Base-by-base conservation (phyloP, 2,888 invertebrate species). In the Hyposoter dolosus region DNA sequence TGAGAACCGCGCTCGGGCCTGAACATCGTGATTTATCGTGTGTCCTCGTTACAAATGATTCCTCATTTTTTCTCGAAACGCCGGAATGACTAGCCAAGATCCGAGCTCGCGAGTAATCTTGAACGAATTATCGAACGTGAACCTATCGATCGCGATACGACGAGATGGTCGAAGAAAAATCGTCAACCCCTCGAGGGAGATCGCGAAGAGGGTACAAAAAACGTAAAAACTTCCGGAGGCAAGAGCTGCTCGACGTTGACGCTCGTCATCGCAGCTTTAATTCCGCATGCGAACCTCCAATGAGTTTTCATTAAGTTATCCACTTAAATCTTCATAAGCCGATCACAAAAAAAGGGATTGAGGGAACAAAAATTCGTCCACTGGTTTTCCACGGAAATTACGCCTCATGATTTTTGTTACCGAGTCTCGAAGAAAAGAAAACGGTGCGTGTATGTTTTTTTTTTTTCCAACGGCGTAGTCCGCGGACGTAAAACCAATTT, bases 21-120 rank as follows among this genome's bases (percentile, higher is more conserved):
- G 89, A 89, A 43, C 90, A 91, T 87, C 86, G 89, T 10, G 93
- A 93, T 85, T 82, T 92, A 12, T 91, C 91, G 28, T 92, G 92
- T 79, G 90, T 92, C 0, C 83, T 92, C 6, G 89, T 91, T 3
- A 87, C 89, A 35, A 88, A 85, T 45, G 88, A 90, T 56, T 88
- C 91, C 68, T 88, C 90, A n/a, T 90, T 88, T 74, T 90, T 89
- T 74, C 85, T 89, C 15, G 92, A 92, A 69, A 76, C 91, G 12
- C 90, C 91, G 1, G 91, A 92, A 83, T 92, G 92, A 92, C 63
- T 82, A 47, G 35, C 3, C 35, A 10, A 32, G 7, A 10, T 32
- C 53, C 40, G 9, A n/a, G 47, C 47, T 45, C 76, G 23, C 50
- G 78, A 66, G 60, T 32, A 82, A 80, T 82, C 82, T 82, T 84